Conservation (phyloP, 2,797 vertebrate genomes). For the Rhinatrema bivittatum region DNA sequence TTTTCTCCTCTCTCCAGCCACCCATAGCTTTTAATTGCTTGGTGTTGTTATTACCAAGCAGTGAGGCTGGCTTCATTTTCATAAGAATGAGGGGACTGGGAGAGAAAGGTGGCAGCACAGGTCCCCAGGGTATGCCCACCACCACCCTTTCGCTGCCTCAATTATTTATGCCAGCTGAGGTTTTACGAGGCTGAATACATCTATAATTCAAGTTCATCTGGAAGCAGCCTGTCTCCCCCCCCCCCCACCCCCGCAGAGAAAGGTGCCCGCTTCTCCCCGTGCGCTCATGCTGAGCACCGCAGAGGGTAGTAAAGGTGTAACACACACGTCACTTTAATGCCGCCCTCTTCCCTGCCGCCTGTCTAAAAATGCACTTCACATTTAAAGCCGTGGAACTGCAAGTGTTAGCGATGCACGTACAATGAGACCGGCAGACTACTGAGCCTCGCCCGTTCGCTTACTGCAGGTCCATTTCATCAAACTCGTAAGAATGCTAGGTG, state of each 20-base stretch:
- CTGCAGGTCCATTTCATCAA: too few species aligned
- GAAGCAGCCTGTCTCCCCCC: slow-evolving; percentile 37
- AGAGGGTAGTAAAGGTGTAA: slow-evolving; percentile 31
- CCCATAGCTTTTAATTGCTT: slow-evolving; percentile 87
- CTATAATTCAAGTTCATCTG: slow-evolving; percentile 71
- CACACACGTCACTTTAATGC: slow-evolving; percentile 53
- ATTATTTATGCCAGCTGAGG: slow-evolving; percentile 79
- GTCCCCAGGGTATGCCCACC: slow-evolving; percentile 58
- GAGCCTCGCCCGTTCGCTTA: too few species aligned
- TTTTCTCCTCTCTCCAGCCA: slow-evolving; percentile 83
- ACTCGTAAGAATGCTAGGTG: too few species aligned
- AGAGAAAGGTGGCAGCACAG: slow-evolving; percentile 44
- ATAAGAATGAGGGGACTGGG: slow-evolving; percentile 61
- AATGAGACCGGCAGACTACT: too few species aligned
- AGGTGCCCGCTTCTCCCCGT: slow-evolving; percentile 53
- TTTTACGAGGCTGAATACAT: slow-evolving; percentile 71
- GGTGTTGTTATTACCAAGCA: slow-evolving; percentile 82
- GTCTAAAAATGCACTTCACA: too few species aligned
- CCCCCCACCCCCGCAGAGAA: slow-evolving; percentile 34
- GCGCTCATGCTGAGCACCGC: slow-evolving; percentile 30
- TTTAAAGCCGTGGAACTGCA: too few species aligned
- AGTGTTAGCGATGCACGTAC: too few species aligned
- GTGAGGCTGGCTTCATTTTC: slow-evolving; percentile 73
- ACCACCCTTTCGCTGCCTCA: slow-evolving; percentile 70
- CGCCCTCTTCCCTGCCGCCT: slow-evolving; percentile 20